A percentile compares a stretch with the other conserved stretches of the same genome.
phyloP scores from a whole-genome alignment of 2,797 vertebrate genomes.

The Todus mexicanus region DNA sequence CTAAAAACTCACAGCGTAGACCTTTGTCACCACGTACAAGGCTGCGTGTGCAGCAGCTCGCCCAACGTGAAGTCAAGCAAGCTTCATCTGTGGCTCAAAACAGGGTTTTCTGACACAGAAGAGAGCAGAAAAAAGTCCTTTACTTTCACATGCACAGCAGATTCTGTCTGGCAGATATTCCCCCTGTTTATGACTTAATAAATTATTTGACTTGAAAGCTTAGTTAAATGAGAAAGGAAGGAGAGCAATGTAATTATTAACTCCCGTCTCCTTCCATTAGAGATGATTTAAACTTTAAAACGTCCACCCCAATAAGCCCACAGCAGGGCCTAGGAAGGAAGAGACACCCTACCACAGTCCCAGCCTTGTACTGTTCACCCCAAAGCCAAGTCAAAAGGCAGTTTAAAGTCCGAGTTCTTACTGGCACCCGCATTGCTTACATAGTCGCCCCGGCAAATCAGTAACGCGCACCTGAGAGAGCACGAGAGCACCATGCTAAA shows the following conservation, averaged over 20 bases:
- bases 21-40: fast-evolving
- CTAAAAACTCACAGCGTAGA: neutral
- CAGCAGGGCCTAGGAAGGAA: neutral
- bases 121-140: neutral
- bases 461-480: fast-evolving
- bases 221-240: neutral
- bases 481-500: fast-evolving
- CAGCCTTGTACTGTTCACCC: neutral
- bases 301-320: neutral
- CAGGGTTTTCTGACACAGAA: neutral
- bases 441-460: neutral
- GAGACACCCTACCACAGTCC: too few species aligned
- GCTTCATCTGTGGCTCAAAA: neutral
- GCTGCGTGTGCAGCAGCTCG: fast-evolving
- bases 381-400: neutral
- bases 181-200: neutral
- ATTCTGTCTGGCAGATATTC: neutral
- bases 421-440: fast-evolving
- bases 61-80: neutral
- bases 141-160: neutral
- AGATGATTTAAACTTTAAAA: neutral
- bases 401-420: fast-evolving
- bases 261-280: neutral
- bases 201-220: neutral
- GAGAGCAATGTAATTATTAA: neutral